Base-by-base conservation (phyloP, 2,888 invertebrate genomes). In the Leptodirus hochenwartii region DNA sequence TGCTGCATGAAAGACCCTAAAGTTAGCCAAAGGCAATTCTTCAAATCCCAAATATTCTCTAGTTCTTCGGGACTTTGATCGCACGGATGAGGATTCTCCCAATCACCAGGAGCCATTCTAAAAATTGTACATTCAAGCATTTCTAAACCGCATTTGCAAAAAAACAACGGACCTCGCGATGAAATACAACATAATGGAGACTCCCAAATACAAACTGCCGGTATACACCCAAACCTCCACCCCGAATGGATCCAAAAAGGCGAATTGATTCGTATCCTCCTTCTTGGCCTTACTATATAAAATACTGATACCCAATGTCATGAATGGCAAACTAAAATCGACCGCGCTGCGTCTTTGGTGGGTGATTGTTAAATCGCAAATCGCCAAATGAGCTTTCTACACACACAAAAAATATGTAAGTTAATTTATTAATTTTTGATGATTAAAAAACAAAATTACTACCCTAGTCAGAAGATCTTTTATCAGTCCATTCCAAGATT, bases 321-420 rank as follows among this genome's bases (percentile, higher is more conserved):
- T 93, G 56, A 95, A 98, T 1, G 96, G 96, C 58, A 88, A 87
- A 4, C 90, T 88, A 51, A 93, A 93, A 53, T 91, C 91, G 11
- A 88, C 85, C 17, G 69, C 74, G 40, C 75, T 70, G 41, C 91
- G 72, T 30, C 96, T 63, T 33, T 80, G 73, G 49, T 82, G 87
- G 4, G 88, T 96, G 35, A 96, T 93, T 1, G 96, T 95, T 40
- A 98, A 60, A 49, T 96, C 93, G 43, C 91, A 93, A 35, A 96
- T 79, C 1, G 88, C 95, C 41, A 98, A 66, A 52, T 95, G 88
- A 5, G 90, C 90, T 64, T 76, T 79, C 90, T 91, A 29, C 8
- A 30, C n/a, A n/a, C n/a, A n/a, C n/a, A n/a, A n/a, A n/a, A n/a
- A n/a, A n/a, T n/a, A n/a, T 31, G 23, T 15, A n/a, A n/a, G n/a